Percentiles rank a stretch among this genome's conserved stretches.
Evolutionary conservation across 2,113 vertebrate species (phyloP).

Genomic region (Holacanthus passer): DNA sequence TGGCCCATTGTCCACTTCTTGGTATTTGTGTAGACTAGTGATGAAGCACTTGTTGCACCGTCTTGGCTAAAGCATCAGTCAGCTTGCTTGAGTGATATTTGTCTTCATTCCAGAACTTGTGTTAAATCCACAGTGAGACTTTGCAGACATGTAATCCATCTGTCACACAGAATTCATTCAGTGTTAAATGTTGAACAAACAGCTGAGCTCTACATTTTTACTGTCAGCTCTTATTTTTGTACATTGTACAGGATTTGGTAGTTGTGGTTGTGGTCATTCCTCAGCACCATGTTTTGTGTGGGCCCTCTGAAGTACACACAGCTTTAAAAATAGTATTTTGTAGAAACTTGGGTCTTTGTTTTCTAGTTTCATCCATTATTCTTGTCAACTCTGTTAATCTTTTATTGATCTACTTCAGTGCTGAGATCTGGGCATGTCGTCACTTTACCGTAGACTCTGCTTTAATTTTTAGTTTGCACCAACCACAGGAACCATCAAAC

Average conservation of each 20-base stretch:
- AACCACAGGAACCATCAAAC: neutral
- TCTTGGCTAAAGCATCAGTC: neutral
- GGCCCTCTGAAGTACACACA: neutral
- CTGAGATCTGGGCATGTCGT: neutral
- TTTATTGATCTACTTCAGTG: neutral
- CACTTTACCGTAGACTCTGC: neutral
- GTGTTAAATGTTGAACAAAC: constrained; percentile 25
- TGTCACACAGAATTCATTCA: neutral
- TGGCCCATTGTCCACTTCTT: neutral
- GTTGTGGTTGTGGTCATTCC: neutral
- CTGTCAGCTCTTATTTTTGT: constrained; percentile 30
- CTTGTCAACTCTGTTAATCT: neutral
- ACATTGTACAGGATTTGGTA: neutral
- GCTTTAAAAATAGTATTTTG: neutral
- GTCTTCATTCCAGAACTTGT: neutral
- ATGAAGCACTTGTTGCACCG: neutral
- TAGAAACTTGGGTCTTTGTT: neutral
- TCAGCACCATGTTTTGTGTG: constrained; percentile 1
- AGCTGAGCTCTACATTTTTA: constrained; percentile 9
- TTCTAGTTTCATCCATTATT: neutral
- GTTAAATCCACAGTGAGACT: neutral
- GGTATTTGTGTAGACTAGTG: neutral
- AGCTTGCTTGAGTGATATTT: neutral
- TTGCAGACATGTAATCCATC: neutral
- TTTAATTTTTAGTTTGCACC: neutral